Percentiles rank a stretch among this genome's conserved stretches.
Evolutionary conservation across 1,140 invertebrate genomes (phyloP).

Genomic region (Ceratosolen fusciceps): DNA sequence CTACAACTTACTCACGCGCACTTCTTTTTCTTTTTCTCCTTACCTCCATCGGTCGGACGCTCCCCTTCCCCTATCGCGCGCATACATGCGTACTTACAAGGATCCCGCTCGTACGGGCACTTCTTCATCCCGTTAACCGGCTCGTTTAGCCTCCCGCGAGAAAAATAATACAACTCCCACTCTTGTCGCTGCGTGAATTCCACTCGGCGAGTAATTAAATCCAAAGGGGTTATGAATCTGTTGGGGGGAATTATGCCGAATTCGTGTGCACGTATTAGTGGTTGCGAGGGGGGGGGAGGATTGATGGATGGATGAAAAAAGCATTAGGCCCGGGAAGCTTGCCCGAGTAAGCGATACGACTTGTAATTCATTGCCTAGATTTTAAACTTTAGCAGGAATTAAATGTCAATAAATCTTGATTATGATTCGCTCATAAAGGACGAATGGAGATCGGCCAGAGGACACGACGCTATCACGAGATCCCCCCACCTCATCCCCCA

Average conservation of each 20-base stretch:
- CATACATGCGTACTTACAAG: background rate
- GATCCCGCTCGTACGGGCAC: background rate
- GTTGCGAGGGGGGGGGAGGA: background rate
- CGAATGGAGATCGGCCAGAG: background rate
- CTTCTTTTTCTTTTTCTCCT: constrained; percentile 37
- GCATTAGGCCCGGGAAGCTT: background rate
- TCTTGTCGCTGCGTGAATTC: no score
- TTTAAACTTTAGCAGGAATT: constrained; percentile 15
- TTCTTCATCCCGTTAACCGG: constrained; percentile 49
- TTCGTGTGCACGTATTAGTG: background rate
- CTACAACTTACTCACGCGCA: constrained; percentile 15
- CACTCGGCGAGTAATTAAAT: constrained; percentile 52
- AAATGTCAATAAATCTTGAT: constrained; percentile 32
- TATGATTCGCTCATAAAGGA: background rate
- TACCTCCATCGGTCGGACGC: no score
- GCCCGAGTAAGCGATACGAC: background rate
- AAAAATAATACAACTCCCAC: constrained; percentile 55
- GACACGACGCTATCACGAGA: no score
- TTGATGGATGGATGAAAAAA: constrained; percentile 35
- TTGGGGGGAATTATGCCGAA: constrained; percentile 34
- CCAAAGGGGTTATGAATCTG: background rate
- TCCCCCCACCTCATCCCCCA: no score
- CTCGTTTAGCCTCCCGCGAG: constrained; percentile 56
- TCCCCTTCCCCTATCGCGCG: background rate
- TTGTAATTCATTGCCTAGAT: constrained; percentile 34